Evolutionary conservation across 2,113 vertebrate genomes (phyloP), one percentile per base, ranked within the genome.

Genomic region (Ciconia boyciana): DNA sequence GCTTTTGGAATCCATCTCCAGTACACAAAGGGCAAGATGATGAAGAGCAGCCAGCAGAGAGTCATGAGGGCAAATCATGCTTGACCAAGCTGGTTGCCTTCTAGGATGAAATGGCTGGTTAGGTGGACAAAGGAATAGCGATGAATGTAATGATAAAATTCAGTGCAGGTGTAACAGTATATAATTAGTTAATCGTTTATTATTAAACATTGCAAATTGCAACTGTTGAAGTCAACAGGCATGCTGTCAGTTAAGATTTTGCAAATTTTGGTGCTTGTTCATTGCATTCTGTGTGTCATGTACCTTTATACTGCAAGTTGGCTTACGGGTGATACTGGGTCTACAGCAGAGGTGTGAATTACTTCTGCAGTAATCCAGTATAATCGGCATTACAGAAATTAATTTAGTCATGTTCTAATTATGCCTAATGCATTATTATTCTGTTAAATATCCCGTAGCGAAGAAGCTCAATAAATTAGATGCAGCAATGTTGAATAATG

Each of bases 391-490:
- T 92, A 81, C 46, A 61, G 51, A 87, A 74, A 87, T 76, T 82
- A 83, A 77, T 95, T 94, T 84, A 78, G 69, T 81, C 69, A 83
- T 0, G 0, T 92, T 90, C 57, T 91, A 92, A 78, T 94, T 83
- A 58, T 91, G 58, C 32, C 43, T 77, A 87, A 75, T 91, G 20
- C n/a, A 64, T 78, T 25, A 81, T 79, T 87, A 87, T 83, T 92
- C 92, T 94, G 52, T 72, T 93, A 92, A 94, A 90, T 84, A 87
- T 55, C 51, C 89, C 71, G 39, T 61, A 74, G 44, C 82, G 90
- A 90, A 94, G 60, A 61, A 79, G 36, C 44, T 86, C 24, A 83
- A 43, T 78, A 79, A 83, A 83, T 90, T 88, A 83, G 28, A 72
- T 52, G 52, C 48, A 87, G 39, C 11, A 70, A n/a, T 54, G 18